Evolutionary conservation across 2,797 vertebrate species (phyloP).

Genomic region (Botia almorhae): DNA sequence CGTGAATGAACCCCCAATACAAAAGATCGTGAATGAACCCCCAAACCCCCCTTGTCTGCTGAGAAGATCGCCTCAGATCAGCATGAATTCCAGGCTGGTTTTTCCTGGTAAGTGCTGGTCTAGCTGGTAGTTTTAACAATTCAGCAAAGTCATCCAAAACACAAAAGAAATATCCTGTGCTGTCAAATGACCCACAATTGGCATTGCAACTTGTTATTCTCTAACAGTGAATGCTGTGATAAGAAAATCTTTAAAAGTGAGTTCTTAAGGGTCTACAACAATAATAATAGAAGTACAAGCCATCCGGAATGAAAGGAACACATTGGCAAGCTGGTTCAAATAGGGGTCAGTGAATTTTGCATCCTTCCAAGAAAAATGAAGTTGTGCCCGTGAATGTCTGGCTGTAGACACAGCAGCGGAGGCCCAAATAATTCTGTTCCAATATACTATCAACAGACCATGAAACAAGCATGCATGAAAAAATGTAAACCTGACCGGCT

Average conservation of each 20-base stretch:
- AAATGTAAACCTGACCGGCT: constrained; percentile 15
- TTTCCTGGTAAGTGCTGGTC: background rate
- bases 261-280: constrained; percentile 29
- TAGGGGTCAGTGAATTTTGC: constrained; percentile 18
- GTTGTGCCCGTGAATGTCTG: constrained; percentile 5
- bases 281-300: background rate
- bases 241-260: constrained; percentile 20
- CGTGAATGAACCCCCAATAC: too few species aligned
- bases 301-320: constrained; percentile 30
- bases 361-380: background rate
- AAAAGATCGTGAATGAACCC: too few species aligned
- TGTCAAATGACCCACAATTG: constrained; percentile 5
- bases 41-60: background rate
- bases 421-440: background rate
- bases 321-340: constrained; percentile 36
- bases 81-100: background rate
- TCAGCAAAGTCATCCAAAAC: too few species aligned
- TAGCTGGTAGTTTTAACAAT: background rate
- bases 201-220: constrained; percentile 6
- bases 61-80: background rate
- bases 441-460: background rate
- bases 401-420: constrained; percentile 28
- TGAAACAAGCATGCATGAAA: background rate
- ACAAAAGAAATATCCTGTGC: background rate
- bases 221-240: constrained; percentile 2